Evolutionary conservation across 2,888 invertebrate genomes (phyloP).

Genomic region (Hyppa rectilinea): DNA sequence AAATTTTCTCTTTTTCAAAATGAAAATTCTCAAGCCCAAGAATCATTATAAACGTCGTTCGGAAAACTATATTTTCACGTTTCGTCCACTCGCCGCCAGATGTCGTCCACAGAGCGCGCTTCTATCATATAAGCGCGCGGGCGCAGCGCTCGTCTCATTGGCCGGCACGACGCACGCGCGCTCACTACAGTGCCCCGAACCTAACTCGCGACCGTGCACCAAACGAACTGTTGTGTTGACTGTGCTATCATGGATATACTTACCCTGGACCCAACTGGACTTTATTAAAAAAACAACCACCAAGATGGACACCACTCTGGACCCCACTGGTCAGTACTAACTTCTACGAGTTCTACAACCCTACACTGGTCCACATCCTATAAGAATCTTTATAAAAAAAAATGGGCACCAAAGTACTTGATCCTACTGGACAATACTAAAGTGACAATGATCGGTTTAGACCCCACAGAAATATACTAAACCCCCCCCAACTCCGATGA

Average conservation of each 20-base stretch:
- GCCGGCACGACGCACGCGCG: slow-evolving; percentile 81
- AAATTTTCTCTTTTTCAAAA: neutral
- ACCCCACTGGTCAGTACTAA: slow-evolving; percentile 86
- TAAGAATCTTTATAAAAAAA: slow-evolving; percentile 73
- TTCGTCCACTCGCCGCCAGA: slow-evolving; percentile 82
- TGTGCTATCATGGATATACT: slow-evolving; percentile 87
- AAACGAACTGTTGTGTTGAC: slow-evolving; percentile 80
- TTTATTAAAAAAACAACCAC: slow-evolving; percentile 76
- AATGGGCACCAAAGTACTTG: slow-evolving; percentile 79
- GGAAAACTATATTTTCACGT: slow-evolving; percentile 74
- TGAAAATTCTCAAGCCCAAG: slow-evolving; percentile 13
- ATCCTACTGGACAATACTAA: slow-evolving; percentile 86
- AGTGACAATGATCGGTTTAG: slow-evolving; percentile 83
- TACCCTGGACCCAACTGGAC: slow-evolving; percentile 88
- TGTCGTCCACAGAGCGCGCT: slow-evolving; percentile 77
- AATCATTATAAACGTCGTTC: slow-evolving; percentile 17
- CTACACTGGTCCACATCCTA: slow-evolving; percentile 64
- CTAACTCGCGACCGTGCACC: slow-evolving; percentile 74
- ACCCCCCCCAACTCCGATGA: slow-evolving; percentile 70
- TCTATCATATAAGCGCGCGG: slow-evolving; percentile 84
- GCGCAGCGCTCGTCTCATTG: slow-evolving; percentile 81
- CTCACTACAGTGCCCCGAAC: slow-evolving; percentile 75
- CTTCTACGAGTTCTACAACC: slow-evolving; percentile 67
- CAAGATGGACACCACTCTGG: slow-evolving; percentile 82
- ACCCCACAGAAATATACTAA: slow-evolving; percentile 88